Conservation (phyloP, 1,140 invertebrate genomes). For the Nasonia vitripennis region DNA sequence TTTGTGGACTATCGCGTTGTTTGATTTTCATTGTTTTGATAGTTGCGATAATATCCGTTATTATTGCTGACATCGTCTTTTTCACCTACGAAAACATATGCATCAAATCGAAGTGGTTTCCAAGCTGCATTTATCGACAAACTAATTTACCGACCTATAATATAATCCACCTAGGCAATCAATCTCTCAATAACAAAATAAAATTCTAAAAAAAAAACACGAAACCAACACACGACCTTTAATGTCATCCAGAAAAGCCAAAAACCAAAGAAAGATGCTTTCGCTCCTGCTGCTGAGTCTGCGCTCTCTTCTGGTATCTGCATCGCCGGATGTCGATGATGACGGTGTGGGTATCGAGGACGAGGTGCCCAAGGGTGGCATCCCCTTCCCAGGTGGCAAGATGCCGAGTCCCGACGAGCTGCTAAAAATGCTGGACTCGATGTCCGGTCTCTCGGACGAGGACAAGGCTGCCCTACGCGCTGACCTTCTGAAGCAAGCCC, state of each 20-base stretch:
- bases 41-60: no score
- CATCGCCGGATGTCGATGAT: slow-evolving; percentile 8
- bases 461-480: slow-evolving; percentile 74
- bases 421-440: slow-evolving; percentile 75
- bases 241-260: background rate
- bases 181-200: background rate
- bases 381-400: slow-evolving; percentile 55
- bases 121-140: no score
- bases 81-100: no score
- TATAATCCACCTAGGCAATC: background rate
- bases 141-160: background rate
- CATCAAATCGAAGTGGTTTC: no score
- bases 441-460: slow-evolving; percentile 75
- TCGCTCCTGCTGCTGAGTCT: slow-evolving; percentile 40
- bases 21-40: no score
- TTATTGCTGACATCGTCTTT: no score
- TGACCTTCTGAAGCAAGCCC: slow-evolving; percentile 62
- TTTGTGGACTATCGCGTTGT: no score
- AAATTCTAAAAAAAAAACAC: no score
- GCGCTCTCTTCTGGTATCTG: slow-evolving; percentile 32
- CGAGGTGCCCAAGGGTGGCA: background rate
- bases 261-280: slow-evolving; percentile 51
- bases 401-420: slow-evolving; percentile 75
- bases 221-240: no score
- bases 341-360: background rate